These are phyloP conservation scores for Aplochiton taeniatus DNA, from an alignment of 2,797 vertebrate genomes.

Conservation along the genomic window DNA sequence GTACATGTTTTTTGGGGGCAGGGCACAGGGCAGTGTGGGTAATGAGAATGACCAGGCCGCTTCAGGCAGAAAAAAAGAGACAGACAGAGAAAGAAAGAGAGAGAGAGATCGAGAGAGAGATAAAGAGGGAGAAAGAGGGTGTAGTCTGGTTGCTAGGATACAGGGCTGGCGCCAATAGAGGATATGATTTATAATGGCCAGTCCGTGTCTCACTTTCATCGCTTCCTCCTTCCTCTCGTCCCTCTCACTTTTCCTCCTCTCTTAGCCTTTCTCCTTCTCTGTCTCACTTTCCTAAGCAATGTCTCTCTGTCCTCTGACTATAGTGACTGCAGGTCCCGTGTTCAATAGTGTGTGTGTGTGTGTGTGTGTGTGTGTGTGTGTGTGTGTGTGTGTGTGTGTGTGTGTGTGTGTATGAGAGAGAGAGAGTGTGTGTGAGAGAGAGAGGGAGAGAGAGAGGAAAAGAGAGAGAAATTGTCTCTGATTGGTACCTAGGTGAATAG, in stretches of 20 bases:
- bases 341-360: not conserved
- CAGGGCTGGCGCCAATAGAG: constrained; percentile 69
- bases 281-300: constrained; percentile 52
- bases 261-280: constrained; percentile 60
- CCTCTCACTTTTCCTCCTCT: constrained; percentile 62
- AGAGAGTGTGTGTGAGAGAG: constrained; percentile 22
- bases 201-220: constrained; percentile 61
- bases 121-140: constrained; percentile 49
- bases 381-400: not conserved
- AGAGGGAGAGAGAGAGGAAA: constrained; percentile 14
- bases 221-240: constrained; percentile 4
- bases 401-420: not conserved
- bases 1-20: not conserved
- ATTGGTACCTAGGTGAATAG: constrained; percentile 52
- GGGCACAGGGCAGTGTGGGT: not conserved
- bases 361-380: not conserved
- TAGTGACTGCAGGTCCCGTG: not conserved
- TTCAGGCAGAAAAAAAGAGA: not conserved
- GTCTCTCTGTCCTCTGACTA: not conserved
- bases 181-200: constrained; percentile 78
- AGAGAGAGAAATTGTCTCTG: constrained; percentile 15
- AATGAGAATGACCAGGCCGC: not conserved
- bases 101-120: not conserved
- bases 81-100: not conserved
- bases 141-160: constrained; percentile 77